Conservation (phyloP, 2,888 invertebrate species). For the Tetragonula carbonaria region DNA sequence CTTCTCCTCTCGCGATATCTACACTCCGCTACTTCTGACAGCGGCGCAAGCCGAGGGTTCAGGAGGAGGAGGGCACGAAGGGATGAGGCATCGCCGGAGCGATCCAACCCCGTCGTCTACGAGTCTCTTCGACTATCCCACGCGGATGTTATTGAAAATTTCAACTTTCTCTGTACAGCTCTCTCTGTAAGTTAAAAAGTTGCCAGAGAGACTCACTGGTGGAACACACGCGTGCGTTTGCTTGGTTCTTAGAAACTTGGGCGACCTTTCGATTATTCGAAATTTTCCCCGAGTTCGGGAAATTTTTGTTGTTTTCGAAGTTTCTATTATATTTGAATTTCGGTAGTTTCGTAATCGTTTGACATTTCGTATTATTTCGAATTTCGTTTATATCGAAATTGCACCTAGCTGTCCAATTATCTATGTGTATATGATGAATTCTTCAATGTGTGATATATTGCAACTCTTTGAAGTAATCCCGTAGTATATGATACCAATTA, state of each 20-base stretch:
- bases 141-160: not conserved
- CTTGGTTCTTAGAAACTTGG: not conserved
- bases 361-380: too few relatives aligned
- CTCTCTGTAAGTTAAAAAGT: not conserved
- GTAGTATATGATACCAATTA: too few relatives aligned
- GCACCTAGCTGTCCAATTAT: too few relatives aligned
- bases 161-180: not conserved
- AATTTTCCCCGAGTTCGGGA: not conserved
- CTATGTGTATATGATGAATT: too few relatives aligned
- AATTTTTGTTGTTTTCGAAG: not conserved
- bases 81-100: not conserved
- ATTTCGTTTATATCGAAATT: too few relatives aligned
- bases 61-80: accelerated
- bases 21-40: conserved; percentile 32
- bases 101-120: too few relatives aligned
- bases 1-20: conserved; percentile 55
- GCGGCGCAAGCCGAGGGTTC: not conserved
- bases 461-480: too few relatives aligned
- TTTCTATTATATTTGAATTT: too few relatives aligned
- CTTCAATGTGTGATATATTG: too few relatives aligned
- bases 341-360: too few relatives aligned
- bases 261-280: not conserved
- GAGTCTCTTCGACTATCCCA: not conserved
- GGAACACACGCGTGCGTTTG: not conserved
- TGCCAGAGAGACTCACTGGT: not conserved